Evolutionary conservation across 1,140 invertebrate genomes (phyloP).

Genomic region (Calosoma granatense): DNA sequence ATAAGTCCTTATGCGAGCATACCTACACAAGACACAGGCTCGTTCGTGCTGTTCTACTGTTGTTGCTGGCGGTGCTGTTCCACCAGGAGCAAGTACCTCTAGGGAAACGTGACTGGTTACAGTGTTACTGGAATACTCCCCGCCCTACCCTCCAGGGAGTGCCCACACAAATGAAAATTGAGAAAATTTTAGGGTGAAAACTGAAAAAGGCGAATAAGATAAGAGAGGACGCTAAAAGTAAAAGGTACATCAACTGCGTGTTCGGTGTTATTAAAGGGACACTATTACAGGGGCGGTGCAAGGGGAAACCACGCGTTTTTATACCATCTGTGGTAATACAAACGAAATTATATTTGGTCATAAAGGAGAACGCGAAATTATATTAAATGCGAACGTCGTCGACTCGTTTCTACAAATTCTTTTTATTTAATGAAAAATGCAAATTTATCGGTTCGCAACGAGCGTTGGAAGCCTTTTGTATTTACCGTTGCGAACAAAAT

Average conservation of each 20-base stretch:
- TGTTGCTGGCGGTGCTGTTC: no score
- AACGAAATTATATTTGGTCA: slow-evolving; percentile 7
- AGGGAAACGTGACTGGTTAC: no score
- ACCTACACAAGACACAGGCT: no score
- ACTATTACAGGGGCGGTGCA: neutral
- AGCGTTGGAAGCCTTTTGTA: neutral
- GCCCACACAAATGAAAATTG: neutral
- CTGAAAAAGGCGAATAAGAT: slow-evolving; percentile 4
- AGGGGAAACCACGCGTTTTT: slow-evolving; percentile 1
- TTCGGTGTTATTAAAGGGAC: slow-evolving; percentile 7
- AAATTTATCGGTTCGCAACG: slow-evolving; percentile 2
- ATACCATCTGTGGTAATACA: slow-evolving; percentile 7
- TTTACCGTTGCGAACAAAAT: neutral
- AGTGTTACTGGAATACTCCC: no score
- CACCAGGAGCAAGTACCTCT: no score
- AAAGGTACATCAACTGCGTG: slow-evolving; percentile 1
- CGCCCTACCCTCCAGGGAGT: no score
- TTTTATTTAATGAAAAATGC: slow-evolving; percentile 9
- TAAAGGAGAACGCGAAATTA: slow-evolving; percentile 6
- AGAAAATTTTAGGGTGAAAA: slow-evolving; percentile 3
- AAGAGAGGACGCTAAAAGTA: neutral
- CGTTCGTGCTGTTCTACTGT: no score
- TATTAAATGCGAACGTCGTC: neutral
- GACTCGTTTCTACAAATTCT: slow-evolving; percentile 6
- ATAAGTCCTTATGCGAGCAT: no score